phyloP scores from a whole-genome alignment of 2,113 vertebrate genomes.

The Lota lota region DNA sequence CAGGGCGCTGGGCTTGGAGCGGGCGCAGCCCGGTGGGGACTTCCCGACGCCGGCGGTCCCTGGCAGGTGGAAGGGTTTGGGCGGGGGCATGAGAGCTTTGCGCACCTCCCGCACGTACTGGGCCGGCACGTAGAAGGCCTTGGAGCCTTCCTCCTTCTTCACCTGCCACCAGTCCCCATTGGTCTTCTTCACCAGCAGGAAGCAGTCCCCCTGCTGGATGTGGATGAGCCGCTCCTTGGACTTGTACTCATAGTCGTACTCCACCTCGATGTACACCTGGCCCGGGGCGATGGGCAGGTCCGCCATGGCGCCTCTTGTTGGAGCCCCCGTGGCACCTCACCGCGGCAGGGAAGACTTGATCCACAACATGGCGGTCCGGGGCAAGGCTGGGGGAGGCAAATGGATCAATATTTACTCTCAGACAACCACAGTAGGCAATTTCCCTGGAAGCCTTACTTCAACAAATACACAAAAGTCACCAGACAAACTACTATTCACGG shows the following conservation, averaged over 20 bases:
- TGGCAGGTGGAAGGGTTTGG: slow-evolving; percentile 65
- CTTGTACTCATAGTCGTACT: slow-evolving; percentile 93
- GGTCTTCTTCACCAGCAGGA: slow-evolving; percentile 90
- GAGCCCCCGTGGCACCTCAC: slow-evolving; percentile 48
- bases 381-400: slow-evolving; percentile 26
- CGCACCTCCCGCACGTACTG: slow-evolving; percentile 93
- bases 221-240: slow-evolving; percentile 85
- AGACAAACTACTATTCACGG: too few species aligned
- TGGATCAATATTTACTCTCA: background rate
- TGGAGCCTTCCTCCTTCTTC: slow-evolving; percentile 81
- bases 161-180: slow-evolving; percentile 99
- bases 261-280: slow-evolving; percentile 87
- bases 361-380: slow-evolving; percentile 71
- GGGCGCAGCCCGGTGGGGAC: slow-evolving; percentile 17
- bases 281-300: slow-evolving; percentile 78
- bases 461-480: too few species aligned
- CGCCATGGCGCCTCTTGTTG: slow-evolving; percentile 72
- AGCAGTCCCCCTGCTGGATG: slow-evolving; percentile 90
- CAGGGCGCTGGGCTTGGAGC: slow-evolving; percentile 62
- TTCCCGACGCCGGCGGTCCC: slow-evolving; percentile 13
- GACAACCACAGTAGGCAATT: background rate
- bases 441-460: too few species aligned
- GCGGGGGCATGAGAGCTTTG: slow-evolving; percentile 93
- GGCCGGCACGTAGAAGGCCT: slow-evolving; percentile 92
- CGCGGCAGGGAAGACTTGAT: slow-evolving; percentile 24